Evolutionary conservation across 2,888 invertebrate genomes (phyloP).

Genomic region (Hipparchia sbordonii): DNA sequence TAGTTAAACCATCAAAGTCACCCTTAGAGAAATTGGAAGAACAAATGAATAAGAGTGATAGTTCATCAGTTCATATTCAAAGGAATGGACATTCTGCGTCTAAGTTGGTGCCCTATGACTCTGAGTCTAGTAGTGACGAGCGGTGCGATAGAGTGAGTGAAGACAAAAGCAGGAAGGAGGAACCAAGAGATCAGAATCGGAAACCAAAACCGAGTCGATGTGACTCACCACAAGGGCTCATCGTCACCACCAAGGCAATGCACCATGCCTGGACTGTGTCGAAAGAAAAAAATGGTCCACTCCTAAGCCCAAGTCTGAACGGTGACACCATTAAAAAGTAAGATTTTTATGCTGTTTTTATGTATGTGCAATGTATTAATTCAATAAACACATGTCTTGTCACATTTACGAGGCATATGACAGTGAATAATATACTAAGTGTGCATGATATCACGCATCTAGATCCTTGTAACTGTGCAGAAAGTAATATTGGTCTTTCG

Average conservation of each 20-base stretch:
- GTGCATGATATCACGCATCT: too few relatives aligned
- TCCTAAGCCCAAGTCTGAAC: conserved; percentile 76
- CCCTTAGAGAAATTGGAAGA: conserved; percentile 74
- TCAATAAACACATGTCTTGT: too few relatives aligned
- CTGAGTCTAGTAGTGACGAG: conserved; percentile 81
- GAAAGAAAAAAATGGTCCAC: conserved; percentile 65
- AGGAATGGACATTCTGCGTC: conserved; percentile 60
- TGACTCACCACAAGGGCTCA: conserved; percentile 59
- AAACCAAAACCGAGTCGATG: conserved; percentile 65
- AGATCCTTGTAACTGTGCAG: too few relatives aligned
- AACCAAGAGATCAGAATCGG: conserved; percentile 45
- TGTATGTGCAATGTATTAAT: too few relatives aligned
- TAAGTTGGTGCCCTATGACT: conserved; percentile 84
- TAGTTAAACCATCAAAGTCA: conserved; percentile 66
- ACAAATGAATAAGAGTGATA: conserved; percentile 71
- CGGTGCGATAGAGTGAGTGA: conserved; percentile 47
- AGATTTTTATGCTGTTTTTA: conserved; percentile 37
- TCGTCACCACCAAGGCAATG: conserved; percentile 68
- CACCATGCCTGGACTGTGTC: conserved; percentile 76
- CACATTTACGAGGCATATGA: background rate
- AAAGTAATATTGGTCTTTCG: too few relatives aligned
- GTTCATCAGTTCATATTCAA: conserved; percentile 49
- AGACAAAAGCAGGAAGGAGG: conserved; percentile 45
- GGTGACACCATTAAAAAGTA: conserved; percentile 76
- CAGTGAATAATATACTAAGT: too few relatives aligned